A percentile compares a stretch with the other conserved stretches of the same genome.
Conservation (phyloP, 2,113 vertebrate genomes). For the Macrotus californicus region DNA sequence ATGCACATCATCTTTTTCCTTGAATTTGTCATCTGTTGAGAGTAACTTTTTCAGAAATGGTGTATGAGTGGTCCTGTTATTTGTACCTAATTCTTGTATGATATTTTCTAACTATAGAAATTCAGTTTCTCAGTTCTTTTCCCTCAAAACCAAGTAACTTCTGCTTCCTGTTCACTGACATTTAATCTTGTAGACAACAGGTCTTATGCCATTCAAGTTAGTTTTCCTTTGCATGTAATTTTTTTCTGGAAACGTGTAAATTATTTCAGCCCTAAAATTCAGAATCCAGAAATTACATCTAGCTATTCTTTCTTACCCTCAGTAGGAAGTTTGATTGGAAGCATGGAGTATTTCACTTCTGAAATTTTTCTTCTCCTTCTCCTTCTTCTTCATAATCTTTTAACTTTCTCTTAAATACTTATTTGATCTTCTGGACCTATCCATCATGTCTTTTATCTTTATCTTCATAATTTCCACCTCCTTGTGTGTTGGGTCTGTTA, state of each 20-base stretch:
- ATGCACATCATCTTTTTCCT: not conserved
- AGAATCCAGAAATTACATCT: not conserved
- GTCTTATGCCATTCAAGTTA: not conserved
- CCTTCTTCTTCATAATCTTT: not conserved
- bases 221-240: not conserved
- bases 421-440: not conserved
- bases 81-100: not conserved
- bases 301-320: not conserved
- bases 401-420: not conserved
- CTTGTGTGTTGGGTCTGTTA: not conserved
- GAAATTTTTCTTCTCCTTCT: not conserved
- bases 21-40: not conserved
- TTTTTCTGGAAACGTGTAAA: conserved; percentile 1
- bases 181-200: not conserved
- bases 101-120: conserved; percentile 4
- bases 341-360: not conserved
- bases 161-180: not conserved
- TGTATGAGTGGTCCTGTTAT: not conserved
- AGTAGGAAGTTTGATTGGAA: not conserved
- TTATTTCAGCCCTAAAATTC: not conserved
- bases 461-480: not conserved
- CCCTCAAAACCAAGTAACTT: not conserved
- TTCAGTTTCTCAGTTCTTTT: not conserved
- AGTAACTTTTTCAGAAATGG: conserved; percentile 12
- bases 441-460: not conserved